Evolutionary conservation across 2,797 vertebrate species (phyloP).

Genomic region (Megaceryle alcyon): DNA sequence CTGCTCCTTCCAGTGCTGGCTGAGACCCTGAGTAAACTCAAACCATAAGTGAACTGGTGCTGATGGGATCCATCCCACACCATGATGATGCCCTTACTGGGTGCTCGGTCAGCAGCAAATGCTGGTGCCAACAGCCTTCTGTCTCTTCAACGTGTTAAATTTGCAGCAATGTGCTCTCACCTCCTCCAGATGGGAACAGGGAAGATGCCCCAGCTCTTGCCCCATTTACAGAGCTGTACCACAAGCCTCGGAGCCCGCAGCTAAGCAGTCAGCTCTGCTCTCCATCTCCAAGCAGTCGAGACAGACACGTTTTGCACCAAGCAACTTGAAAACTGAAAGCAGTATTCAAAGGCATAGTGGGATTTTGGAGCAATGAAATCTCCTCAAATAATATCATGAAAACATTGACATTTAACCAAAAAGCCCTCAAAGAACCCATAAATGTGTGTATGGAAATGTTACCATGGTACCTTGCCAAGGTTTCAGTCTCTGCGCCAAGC

Average conservation of each 20-base stretch:
- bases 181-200: not conserved
- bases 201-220: not conserved
- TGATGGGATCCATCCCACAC: not conserved
- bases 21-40: not conserved
- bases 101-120: not conserved
- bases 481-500: not conserved
- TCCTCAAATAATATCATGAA: not conserved
- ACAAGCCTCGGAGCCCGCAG: not conserved
- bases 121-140: not conserved
- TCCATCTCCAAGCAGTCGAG: not conserved
- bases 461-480: not conserved
- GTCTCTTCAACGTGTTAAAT: fast-evolving
- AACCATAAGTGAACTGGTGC: fast-evolving
- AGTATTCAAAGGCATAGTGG: not conserved
- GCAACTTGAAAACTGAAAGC: not conserved
- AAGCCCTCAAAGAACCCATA: not conserved
- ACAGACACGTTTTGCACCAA: not conserved
- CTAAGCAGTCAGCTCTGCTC: not conserved
- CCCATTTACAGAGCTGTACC: not conserved
- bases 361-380: not conserved
- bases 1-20: not conserved
- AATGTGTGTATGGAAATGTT: not conserved
- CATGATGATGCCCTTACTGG: fast-evolving
- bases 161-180: not conserved
- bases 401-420: conserved; percentile 16